These are phyloP conservation scores for Phalacrocorax brasilianus DNA, from an alignment of 2,113 vertebrate species.

Conservation along the genomic window DNA sequence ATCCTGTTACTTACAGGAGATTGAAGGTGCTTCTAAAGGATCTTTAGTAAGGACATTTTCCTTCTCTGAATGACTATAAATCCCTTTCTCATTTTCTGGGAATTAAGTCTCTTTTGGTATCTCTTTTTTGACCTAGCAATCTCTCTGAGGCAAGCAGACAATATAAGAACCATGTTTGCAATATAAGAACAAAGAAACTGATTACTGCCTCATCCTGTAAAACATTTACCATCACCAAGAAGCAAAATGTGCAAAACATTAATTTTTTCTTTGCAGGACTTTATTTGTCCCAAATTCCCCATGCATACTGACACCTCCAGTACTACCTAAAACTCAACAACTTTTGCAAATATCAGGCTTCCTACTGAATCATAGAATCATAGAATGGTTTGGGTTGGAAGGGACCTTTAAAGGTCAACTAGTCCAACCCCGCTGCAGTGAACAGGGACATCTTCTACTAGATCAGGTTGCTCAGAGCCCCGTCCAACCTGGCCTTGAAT, in stretches of 20 bases:
- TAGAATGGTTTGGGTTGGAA: no score
- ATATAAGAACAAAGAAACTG: background rate
- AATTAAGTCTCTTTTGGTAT: background rate
- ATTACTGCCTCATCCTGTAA: background rate
- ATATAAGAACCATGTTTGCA: background rate
- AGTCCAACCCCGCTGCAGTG: no score
- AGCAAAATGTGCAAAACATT: background rate
- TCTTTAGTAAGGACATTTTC: background rate
- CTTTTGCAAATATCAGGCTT: background rate
- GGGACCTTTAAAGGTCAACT: no score
- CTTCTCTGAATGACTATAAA: background rate
- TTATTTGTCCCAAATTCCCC: background rate
- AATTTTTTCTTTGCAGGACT: background rate
- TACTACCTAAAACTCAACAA: background rate
- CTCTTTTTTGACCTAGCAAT: background rate
- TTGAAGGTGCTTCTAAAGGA: background rate
- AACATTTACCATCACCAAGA: background rate
- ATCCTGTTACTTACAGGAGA: background rate
- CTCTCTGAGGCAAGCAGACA: background rate
- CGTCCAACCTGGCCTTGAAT: no score
- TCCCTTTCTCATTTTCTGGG: background rate
- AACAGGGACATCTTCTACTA: no score
- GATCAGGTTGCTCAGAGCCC: no score
- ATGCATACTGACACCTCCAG: background rate
- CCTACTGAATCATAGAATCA: background rate